Evolutionary conservation across 1,140 invertebrate species (phyloP), one percentile per base, ranked within the genome.

Genomic region (Trichogramma pretiosum): DNA sequence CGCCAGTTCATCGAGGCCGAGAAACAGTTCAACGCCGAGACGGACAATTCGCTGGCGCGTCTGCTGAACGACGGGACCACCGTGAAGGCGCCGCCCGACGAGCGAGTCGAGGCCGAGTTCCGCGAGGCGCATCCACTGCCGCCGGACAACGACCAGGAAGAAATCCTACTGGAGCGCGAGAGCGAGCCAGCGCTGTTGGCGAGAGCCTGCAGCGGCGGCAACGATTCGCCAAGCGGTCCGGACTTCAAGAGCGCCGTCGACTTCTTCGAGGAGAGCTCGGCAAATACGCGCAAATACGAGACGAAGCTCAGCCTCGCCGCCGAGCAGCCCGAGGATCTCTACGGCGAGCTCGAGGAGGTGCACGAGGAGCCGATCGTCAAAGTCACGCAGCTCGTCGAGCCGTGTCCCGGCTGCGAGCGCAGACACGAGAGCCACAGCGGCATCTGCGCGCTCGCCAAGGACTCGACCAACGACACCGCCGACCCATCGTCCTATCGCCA

Each of bases 341-440:
- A 72, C 13, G 42, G 42, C 3, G 65, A 57, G 3, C 62, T 52
- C 32, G 58, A 64, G 23, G 50, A 58, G 8, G 59, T 66, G 1
- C 24, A 59, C 0, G 68, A 72, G 37, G 61, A 70, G 33, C 61
- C 65, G 1, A 49, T 69, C 34, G 60, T 59, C 9, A 70, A 68
- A 24, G 55, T 65, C 1, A 63, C 40, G 0, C 7, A 41, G 1
- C 34, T 67, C 1, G 57, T 59, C 11, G 63, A 51, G 5, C 52
- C 46, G 1, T 72, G 70, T 37, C 68, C 58, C 3, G 56, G 55
- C 5, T 72, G 70, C 39, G 62, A 66, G 1, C 52, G 49, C 0
- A 59, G 53, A 21, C 51, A 51, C 17, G 53, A 54, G 0, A 51
- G 42, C 13, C 59, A 64, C 49, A 50, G 50, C 1, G 59, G 58